Percentiles rank a stretch among this genome's conserved stretches.
Evolutionary conservation across 1,140 invertebrate genomes (phyloP).

Genomic region (Ericerus pela): DNA sequence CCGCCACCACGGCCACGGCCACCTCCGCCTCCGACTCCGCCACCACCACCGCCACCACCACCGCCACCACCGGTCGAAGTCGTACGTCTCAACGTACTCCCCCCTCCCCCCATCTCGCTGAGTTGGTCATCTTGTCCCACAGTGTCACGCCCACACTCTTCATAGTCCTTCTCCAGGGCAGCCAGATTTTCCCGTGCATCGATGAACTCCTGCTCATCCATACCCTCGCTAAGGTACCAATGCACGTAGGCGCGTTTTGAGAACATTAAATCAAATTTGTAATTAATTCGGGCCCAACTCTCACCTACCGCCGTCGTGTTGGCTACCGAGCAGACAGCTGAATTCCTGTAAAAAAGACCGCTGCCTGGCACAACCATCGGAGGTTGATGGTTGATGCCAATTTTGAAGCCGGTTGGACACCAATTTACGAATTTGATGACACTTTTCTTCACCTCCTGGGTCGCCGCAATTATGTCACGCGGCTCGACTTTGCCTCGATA

Average conservation of each 20-base stretch:
- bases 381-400: slow-evolving; percentile 64
- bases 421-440: slow-evolving; percentile 42
- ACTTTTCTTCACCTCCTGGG: slow-evolving; percentile 45
- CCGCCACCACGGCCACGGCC: no score
- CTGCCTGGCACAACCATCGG: slow-evolving; percentile 60
- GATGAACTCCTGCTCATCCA: slow-evolving; percentile 44
- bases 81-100: no score
- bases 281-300: slow-evolving; percentile 54
- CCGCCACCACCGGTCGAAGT: no score
- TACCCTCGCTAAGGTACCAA: slow-evolving; percentile 35
- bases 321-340: slow-evolving; percentile 67
- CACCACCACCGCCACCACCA: no score
- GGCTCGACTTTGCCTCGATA: slow-evolving; percentile 41
- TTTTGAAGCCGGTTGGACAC: slow-evolving; percentile 43
- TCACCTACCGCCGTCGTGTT: slow-evolving; percentile 72
- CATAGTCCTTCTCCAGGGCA: slow-evolving; percentile 43
- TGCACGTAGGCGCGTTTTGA: slow-evolving; percentile 32
- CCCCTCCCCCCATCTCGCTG: no score
- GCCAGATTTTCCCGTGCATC: slow-evolving; percentile 43
- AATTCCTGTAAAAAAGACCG: slow-evolving; percentile 62
- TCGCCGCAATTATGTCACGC: slow-evolving; percentile 54
- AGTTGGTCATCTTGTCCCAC: no score
- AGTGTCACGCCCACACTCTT: no score
- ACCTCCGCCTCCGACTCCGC: no score
- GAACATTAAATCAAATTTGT: slow-evolving; percentile 46